Conservation (phyloP, 2,888 invertebrate genomes). For the Perizoma flavofasciatum region DNA sequence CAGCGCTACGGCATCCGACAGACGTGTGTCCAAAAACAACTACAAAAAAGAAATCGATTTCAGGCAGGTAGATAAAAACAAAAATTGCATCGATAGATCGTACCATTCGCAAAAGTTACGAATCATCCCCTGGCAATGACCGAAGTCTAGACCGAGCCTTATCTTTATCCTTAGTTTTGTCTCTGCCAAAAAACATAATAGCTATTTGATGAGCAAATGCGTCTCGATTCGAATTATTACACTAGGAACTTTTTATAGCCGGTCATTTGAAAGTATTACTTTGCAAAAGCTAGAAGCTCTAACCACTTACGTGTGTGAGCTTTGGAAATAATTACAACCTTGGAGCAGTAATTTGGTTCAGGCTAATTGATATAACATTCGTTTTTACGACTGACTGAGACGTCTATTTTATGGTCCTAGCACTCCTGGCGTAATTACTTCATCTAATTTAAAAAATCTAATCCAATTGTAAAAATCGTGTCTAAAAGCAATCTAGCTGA, state of each 20-base stretch:
- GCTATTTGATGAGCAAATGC: conserved; percentile 67
- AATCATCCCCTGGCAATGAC: conserved; percentile 81
- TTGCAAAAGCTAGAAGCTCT: conserved; percentile 57
- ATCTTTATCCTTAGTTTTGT: conserved; percentile 51
- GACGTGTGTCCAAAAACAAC: conserved; percentile 72
- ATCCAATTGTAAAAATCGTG: conserved; percentile 34
- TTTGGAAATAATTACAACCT: conserved; percentile 60
- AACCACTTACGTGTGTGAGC: conserved; percentile 51
- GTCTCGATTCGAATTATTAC: conserved; percentile 47
- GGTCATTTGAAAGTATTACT: conserved; percentile 63
- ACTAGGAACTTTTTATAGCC: conserved; percentile 58
- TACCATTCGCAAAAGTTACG: conserved; percentile 63
- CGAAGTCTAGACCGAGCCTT: conserved; percentile 68
- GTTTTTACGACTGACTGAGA: conserved; percentile 51
- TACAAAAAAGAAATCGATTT: conserved; percentile 71
- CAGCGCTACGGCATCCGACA: conserved; percentile 70
- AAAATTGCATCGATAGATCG: conserved; percentile 69
- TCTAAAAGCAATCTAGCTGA: conserved; percentile 34
- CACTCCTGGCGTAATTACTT: conserved; percentile 30
- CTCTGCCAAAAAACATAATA: conserved; percentile 64
- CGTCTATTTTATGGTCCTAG: conserved; percentile 38
- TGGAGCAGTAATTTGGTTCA: conserved; percentile 55
- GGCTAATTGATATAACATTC: conserved; percentile 64
- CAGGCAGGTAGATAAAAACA: conserved; percentile 62
- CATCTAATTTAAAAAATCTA: conserved; percentile 33